A percentile compares a stretch with the other conserved stretches of the same genome.
Evolutionary conservation across 2,888 invertebrate species (phyloP).

Genomic region (Cheilosia soror): DNA sequence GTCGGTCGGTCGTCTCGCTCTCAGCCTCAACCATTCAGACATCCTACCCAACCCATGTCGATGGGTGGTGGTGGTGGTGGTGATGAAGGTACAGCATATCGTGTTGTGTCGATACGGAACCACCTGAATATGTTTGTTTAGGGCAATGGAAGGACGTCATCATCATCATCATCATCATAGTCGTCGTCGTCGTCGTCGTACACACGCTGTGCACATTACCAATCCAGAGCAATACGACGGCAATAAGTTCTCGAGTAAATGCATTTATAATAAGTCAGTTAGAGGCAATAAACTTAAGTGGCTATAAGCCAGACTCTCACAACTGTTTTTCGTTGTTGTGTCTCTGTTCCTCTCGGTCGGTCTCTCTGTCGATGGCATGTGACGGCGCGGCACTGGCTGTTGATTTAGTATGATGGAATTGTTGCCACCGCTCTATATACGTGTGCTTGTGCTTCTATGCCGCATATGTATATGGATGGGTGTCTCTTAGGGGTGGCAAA

Average conservation of each 20-base stretch:
- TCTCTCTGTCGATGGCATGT: constrained; percentile 12
- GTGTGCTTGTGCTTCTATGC: not conserved
- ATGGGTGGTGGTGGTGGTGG: constrained; percentile 5
- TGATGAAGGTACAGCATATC: constrained; percentile 33
- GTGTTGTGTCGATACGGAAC: constrained; percentile 54
- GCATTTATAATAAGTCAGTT: constrained; percentile 76
- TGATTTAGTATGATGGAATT: constrained; percentile 72
- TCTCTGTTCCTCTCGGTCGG: constrained; percentile 23
- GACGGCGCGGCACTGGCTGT: constrained; percentile 31
- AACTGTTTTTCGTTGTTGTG: constrained; percentile 64
- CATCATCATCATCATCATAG: constrained; percentile 27
- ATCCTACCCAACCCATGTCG: constrained; percentile 15
- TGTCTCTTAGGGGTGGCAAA: constrained; percentile 27
- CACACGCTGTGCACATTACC: constrained; percentile 28
- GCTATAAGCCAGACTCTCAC: constrained; percentile 72
- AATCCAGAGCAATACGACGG: constrained; percentile 58
- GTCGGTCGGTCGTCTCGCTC: not conserved
- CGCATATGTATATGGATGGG: not conserved
- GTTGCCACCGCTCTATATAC: constrained; percentile 33
- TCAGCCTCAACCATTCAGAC: not conserved
- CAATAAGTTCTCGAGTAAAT: constrained; percentile 74
- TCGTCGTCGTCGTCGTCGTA: constrained; percentile 16
- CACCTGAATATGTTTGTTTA: constrained; percentile 69
- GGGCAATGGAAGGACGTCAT: constrained; percentile 57
- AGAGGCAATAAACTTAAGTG: constrained; percentile 75